A percentile compares a stretch with the other conserved stretches of the same genome.
phyloP scores from a whole-genome alignment of 1,140 invertebrate species.

The Drosophila baimaii region DNA sequence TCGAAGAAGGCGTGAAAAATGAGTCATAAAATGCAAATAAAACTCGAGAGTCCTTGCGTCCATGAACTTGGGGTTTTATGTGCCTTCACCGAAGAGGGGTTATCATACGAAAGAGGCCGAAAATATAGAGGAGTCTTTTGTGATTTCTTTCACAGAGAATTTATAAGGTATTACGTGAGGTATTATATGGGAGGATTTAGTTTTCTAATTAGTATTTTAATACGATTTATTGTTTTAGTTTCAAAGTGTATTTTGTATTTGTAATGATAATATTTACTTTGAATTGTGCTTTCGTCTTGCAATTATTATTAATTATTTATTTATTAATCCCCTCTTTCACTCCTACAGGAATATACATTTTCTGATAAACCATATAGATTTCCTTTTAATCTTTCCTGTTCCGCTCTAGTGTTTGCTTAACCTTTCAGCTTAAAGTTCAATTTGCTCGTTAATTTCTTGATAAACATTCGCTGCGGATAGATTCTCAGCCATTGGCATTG shows the following conservation, averaged over 20 bases:
- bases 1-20: slow-evolving; percentile 72
- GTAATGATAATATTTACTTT: neutral
- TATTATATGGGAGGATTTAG: slow-evolving; percentile 10
- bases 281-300: too few species aligned
- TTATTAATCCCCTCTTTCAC: neutral
- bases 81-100: slow-evolving; percentile 19
- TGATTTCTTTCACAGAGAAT: neutral
- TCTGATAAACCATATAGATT: slow-evolving; percentile 27
- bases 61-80: slow-evolving; percentile 36
- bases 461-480: slow-evolving; percentile 56
- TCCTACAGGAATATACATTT: neutral
- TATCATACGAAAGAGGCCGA: neutral
- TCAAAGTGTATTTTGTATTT: neutral
- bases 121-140: neutral
- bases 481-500: slow-evolving; percentile 43
- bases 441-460: slow-evolving; percentile 63
- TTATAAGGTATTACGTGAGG: neutral
- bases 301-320: neutral
- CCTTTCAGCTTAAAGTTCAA: slow-evolving; percentile 75
- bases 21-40: slow-evolving; percentile 82
- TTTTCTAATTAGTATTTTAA: neutral
- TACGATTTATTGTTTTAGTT: neutral
- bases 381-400: slow-evolving; percentile 37
- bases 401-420: slow-evolving; percentile 57
- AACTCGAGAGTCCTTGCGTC: slow-evolving; percentile 67